Conservation (phyloP, 2,113 vertebrate species). For the Limanda limanda region DNA sequence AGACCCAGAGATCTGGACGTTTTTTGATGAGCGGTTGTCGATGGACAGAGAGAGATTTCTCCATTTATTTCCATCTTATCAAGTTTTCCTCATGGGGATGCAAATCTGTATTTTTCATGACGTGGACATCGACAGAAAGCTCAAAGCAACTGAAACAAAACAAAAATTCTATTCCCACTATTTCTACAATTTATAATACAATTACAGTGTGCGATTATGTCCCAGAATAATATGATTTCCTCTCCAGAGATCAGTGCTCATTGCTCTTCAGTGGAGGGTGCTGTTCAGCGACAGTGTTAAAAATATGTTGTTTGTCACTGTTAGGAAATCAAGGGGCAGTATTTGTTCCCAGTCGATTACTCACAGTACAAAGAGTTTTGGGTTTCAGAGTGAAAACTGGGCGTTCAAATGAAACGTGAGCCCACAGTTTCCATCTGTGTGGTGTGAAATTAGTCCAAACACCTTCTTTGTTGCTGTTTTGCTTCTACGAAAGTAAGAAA, state of each 20-base stretch:
- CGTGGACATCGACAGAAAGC: no score
- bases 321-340: no score
- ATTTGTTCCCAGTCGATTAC: neutral
- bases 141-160: no score
- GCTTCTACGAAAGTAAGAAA: neutral
- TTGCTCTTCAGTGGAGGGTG: neutral
- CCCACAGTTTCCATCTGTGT: neutral
- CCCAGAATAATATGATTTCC: neutral
- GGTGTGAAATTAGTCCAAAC: neutral
- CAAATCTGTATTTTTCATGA: no score
- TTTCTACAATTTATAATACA: neutral
- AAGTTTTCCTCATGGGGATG: no score
- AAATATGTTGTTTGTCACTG: constrained; percentile 1
- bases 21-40: no score
- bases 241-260: no score
- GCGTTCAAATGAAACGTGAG: constrained; percentile 51
- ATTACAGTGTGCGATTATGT: neutral
- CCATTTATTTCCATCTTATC: no score
- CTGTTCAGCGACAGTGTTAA: neutral
- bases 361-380: constrained; percentile 14
- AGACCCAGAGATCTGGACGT: no score
- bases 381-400: constrained; percentile 48
- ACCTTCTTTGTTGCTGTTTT: constrained; percentile 1
- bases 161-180: no score
- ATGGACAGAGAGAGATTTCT: no score